These are phyloP conservation scores for Macrotrachela quadricornifera DNA, from an alignment of 1,140 invertebrate species.

Conservation along the genomic window DNA sequence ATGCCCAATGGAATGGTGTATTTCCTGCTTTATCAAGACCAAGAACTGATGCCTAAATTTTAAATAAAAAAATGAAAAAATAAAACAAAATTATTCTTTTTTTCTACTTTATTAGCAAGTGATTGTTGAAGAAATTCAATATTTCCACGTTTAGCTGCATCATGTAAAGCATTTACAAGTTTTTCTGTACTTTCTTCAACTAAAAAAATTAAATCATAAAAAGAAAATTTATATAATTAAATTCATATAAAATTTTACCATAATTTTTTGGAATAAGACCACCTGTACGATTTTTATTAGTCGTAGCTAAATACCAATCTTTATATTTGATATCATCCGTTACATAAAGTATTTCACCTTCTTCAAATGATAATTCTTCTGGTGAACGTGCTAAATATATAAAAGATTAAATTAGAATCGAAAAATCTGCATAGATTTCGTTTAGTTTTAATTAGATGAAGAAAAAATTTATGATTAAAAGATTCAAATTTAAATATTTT, in stretches of 20 bases:
- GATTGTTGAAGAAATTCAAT: conserved; percentile 1
- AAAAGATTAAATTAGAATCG: no score
- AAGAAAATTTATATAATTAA: not conserved
- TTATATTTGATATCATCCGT: conserved; percentile 1
- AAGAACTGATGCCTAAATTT: no score
- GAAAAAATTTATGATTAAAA: no score
- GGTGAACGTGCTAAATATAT: not conserved
- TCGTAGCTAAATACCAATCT: conserved; percentile 2
- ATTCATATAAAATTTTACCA: not conserved
- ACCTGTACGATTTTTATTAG: not conserved
- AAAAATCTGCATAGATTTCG: no score
- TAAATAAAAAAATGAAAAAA: no score
- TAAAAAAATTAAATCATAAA: not conserved
- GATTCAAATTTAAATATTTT: no score
- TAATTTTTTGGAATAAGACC: conserved; percentile 2
- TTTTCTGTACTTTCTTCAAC: conserved; percentile 1
- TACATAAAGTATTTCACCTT: conserved; percentile 3
- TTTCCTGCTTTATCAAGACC: no score
- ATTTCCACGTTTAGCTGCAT: conserved; percentile 4
- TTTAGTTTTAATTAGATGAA: no score
- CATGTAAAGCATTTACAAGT: conserved; percentile 2
- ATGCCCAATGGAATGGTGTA: not conserved
- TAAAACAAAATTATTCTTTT: no score
- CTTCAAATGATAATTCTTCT: not conserved
- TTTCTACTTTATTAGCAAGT: not conserved